Evolutionary conservation across 2,113 vertebrate genomes (phyloP).

Genomic region (Australoheros scitulus): DNA sequence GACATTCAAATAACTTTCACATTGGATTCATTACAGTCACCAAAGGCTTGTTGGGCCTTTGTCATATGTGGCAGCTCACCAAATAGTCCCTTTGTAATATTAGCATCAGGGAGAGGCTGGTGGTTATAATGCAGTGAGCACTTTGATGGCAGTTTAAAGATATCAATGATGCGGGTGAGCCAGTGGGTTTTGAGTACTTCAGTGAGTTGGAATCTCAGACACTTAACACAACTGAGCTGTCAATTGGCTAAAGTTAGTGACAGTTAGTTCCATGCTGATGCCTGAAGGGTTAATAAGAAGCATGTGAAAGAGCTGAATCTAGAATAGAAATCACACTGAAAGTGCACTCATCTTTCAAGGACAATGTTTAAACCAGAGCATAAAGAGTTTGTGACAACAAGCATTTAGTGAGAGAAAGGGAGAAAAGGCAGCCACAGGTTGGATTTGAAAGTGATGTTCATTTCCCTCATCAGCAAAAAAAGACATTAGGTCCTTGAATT

Average conservation of each 20-base stretch:
- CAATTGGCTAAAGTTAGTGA: constrained; percentile 22
- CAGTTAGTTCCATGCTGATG: constrained; percentile 31
- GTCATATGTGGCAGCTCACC: constrained; percentile 39
- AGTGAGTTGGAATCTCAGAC: constrained; percentile 11
- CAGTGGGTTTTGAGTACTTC: constrained; percentile 7
- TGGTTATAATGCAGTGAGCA: constrained; percentile 40
- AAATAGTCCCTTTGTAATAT: constrained; percentile 41
- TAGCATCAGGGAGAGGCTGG: constrained; percentile 18
- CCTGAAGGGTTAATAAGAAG: constrained; percentile 34
- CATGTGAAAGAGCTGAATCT: background rate
- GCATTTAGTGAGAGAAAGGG: background rate
- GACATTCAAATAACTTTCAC: constrained; percentile 54
- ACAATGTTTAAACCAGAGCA: background rate
- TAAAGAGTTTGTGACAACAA: background rate
- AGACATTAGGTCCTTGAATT: constrained; percentile 20
- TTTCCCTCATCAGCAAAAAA: constrained; percentile 11
- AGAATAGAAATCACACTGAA: background rate
- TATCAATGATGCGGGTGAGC: constrained; percentile 7
- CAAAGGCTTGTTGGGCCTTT: constrained; percentile 36
- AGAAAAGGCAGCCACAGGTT: background rate
- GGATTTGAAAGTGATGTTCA: background rate
- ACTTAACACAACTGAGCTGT: constrained; percentile 35
- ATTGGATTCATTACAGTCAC: constrained; percentile 41
- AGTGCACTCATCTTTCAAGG: background rate
- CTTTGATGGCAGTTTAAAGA: constrained; percentile 36